Evolutionary conservation across 2,888 invertebrate species (phyloP).

Genomic region (Lordiphosa andalusiaca): DNA sequence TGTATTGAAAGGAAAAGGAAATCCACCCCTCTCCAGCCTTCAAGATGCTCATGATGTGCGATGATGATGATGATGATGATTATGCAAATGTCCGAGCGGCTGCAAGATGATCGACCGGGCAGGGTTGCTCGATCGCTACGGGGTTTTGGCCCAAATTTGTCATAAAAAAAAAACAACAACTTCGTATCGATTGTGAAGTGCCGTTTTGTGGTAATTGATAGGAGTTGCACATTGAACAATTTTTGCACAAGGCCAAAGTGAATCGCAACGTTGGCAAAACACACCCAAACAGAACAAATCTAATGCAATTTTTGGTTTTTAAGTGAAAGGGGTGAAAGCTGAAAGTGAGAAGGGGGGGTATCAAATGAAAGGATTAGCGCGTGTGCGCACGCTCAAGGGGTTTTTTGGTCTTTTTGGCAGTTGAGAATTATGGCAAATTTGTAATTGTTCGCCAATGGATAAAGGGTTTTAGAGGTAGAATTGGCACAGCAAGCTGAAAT

Average conservation of each 20-base stretch:
- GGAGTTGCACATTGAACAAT: conserved; percentile 26
- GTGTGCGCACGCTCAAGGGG: too few relatives aligned
- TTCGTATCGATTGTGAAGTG: conserved; percentile 65
- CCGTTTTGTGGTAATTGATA: conserved; percentile 70
- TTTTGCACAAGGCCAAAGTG: neutral
- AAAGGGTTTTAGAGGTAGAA: too few relatives aligned
- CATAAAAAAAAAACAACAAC: too few relatives aligned
- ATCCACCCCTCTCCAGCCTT: conserved; percentile 45
- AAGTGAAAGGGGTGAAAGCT: conserved; percentile 7
- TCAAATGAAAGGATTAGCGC: too few relatives aligned
- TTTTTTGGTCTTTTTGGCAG: too few relatives aligned
- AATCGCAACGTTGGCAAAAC: conserved; percentile 12
- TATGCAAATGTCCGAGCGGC: conserved; percentile 54
- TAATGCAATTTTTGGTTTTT: conserved; percentile 7
- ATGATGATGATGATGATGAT: too few relatives aligned
- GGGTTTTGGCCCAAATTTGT: conserved; percentile 54
- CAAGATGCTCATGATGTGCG: too few relatives aligned
- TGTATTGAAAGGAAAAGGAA: conserved; percentile 44
- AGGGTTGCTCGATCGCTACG: neutral
- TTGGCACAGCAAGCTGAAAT: too few relatives aligned
- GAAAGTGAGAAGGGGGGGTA: conserved; percentile 7
- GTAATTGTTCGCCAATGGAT: too few relatives aligned
- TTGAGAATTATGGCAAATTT: too few relatives aligned
- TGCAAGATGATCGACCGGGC: conserved; percentile 27
- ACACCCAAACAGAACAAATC: neutral